Base-by-base conservation (phyloP, 2,888 invertebrate species). In the Agrotis puta region DNA sequence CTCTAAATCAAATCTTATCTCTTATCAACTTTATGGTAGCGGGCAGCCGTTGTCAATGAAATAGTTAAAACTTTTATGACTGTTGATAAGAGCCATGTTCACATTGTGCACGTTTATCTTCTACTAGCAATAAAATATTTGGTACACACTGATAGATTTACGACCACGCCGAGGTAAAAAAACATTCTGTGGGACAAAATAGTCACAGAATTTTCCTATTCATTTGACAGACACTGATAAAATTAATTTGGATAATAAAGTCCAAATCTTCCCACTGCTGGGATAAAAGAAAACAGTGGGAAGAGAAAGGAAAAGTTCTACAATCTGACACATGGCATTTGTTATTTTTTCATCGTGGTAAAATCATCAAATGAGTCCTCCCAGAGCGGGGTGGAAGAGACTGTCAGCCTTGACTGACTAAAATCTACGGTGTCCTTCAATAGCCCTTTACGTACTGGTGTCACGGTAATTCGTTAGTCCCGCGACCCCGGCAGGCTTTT, bases 61-160 rank as follows among this genome's bases (percentile, higher is more conserved):
- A 80, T 75, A 69, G 64, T 77, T 80, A 80, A 80, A 79, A 80
- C 51, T 69, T 77, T 77, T 77, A 77, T 53, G 80, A 61, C 51
- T 43, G 9, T 33, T 62, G 77, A 77, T 77, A 77, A 77, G 48
- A 22, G 13, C 43, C 43, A 48, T 64, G 59, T 74, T 13, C 57
- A 51, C 57, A 58, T 63, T 79, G 59, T 74, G 7, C 53, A 43
- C 57, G 62, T 68, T 79, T 79, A 79, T 77, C 76, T 75, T 39
- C 24, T 33, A 61, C 63, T 48, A 75, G 59, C 59, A 77, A 75
- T 77, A 64, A 80, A 64, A 70, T 64, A 77, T 80, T 70, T 61
- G 24, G 61, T 66, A n/a, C 27, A 64, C 61, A 74, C 14, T 45
- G 65, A 77, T 54, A 74, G 61, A 81, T 78, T 78, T 71, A 77